Conservation (phyloP, 2,888 invertebrate species). For the Rhingia campestris region DNA sequence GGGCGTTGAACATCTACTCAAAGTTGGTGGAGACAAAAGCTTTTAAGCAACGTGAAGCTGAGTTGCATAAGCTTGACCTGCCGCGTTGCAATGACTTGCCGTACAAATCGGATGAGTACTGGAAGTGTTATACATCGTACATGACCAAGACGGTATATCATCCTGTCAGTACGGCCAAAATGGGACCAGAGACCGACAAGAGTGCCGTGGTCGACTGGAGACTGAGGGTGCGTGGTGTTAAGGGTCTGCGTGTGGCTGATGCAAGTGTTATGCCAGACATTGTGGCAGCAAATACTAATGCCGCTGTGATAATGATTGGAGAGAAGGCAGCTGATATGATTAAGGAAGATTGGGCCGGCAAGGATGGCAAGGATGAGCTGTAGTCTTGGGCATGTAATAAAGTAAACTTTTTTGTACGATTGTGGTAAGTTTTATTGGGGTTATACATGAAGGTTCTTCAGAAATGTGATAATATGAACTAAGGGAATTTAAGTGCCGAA, state of each 20-base stretch:
- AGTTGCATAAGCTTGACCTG: constrained; percentile 87
- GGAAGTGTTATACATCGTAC: constrained; percentile 92
- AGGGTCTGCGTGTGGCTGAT: constrained; percentile 85
- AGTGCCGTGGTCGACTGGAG: constrained; percentile 85
- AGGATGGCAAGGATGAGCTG: constrained; percentile 49
- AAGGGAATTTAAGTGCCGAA: no score
- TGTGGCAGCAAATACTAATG: constrained; percentile 86
- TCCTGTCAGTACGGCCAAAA: constrained; percentile 87
- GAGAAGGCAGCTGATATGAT: constrained; percentile 87
- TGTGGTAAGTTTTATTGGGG: neutral
- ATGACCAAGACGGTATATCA: constrained; percentile 90
- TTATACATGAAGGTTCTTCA: neutral
- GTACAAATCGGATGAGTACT: constrained; percentile 91
- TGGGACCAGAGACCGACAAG: constrained; percentile 84
- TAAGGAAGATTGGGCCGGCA: constrained; percentile 84
- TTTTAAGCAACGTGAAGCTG: constrained; percentile 81
- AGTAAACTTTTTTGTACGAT: neutral
- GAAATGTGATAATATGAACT: no score
- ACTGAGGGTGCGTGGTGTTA: constrained; percentile 84
- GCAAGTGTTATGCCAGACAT: constrained; percentile 87
- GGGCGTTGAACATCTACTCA: constrained; percentile 80
- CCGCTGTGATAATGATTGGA: constrained; percentile 86
- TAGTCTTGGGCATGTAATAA: constrained; percentile 15
- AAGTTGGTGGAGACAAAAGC: constrained; percentile 82
- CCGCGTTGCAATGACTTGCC: constrained; percentile 89